Evolutionary conservation across 2,888 invertebrate species (phyloP), one percentile per base, ranked within the genome.

Genomic region (Augochlorella aurata): DNA sequence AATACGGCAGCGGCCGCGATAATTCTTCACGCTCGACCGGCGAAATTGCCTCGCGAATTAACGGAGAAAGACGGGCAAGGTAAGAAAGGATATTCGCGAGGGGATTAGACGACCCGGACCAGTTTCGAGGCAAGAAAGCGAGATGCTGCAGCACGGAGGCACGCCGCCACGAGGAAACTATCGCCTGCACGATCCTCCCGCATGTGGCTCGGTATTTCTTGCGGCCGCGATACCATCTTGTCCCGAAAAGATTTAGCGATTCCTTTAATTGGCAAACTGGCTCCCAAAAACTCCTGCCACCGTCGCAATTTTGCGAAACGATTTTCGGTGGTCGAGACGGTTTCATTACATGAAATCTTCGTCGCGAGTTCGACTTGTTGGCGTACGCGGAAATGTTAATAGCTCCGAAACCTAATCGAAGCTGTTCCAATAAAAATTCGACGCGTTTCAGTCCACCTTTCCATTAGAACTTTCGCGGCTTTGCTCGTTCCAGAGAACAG

Each of bases 131-230:
- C 61, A 61, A 61, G 29, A 61, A 61, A 18, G 61, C 63, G 10
- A 18, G 63, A 38, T 12, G 61, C 18, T 10, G 61, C 24, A 16
- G 5, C 24, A 5, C 2, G 0, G 58, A 12, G 29, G 61, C 38
- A 7, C 38, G 38, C 38, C 38, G 5, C 38, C 29, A 7, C 29
- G 24, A 63, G 44, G 16, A 68, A n/a, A 7, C 16, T 18, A 63
- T 44, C 14, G 50, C 61, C 29, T 44, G 45, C 49, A 45, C 61
- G 50, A 45, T 50, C 44, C 45, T 24, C 50, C 29, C 45, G 61
- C 14, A 63, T 78, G 45, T 68, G 61, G 58, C 67, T 45, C 68
- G 44, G 61, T 50, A 61, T 75, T 78, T 68, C 76, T 75, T 75
- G 66, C 54, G 14, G 21, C n/a, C 9, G 18, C 24, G 61, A 21